Conservation (phyloP, 2,113 vertebrate species). For the Xenopus borealis region DNA sequence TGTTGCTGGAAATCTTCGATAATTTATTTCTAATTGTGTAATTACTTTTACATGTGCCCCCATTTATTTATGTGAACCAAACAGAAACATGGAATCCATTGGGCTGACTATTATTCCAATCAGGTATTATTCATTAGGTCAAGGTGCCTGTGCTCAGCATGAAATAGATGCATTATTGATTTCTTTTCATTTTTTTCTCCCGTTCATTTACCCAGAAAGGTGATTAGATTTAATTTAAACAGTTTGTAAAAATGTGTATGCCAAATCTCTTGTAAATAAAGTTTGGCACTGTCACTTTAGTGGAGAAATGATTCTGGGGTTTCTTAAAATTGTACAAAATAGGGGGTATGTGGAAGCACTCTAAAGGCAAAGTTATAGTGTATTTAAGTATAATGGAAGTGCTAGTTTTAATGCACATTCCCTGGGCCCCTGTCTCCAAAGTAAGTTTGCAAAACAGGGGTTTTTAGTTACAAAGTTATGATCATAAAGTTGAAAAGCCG, state of each 20-base stretch:
- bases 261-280: not conserved
- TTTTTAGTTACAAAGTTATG: no score
- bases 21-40: no score
- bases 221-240: conserved; percentile 5
- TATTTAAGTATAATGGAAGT: no score
- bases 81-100: not conserved
- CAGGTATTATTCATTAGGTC: not conserved
- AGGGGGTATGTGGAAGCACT: no score
- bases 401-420: no score
- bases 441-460: no score
- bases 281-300: not conserved
- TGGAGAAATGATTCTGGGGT: not conserved
- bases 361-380: no score
- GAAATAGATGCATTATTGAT: conserved; percentile 3
- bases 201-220: not conserved
- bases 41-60: no score
- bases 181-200: conserved; percentile 3
- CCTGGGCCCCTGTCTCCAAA: no score
- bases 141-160: not conserved
- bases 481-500: no score
- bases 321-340: not conserved
- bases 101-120: not conserved
- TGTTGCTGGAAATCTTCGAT: no score
- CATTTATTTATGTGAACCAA: not conserved
- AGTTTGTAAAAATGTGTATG: not conserved